Conservation (phyloP, 2,797 vertebrate species). For the Euthynnus affinis region DNA sequence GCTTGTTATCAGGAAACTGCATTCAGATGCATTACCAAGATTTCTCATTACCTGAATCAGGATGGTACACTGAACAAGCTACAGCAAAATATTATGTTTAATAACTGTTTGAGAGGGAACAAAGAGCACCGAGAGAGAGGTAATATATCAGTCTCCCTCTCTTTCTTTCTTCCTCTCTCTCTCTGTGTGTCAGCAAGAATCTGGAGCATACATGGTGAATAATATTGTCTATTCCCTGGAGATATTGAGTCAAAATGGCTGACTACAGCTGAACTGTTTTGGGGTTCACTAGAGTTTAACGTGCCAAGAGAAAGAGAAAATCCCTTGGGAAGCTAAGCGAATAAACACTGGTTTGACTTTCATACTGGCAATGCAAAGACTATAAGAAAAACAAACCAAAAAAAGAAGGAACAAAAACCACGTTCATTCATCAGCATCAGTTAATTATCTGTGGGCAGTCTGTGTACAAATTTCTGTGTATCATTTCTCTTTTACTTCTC, state of each 20-base stretch:
- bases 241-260: slow-evolving; percentile 40
- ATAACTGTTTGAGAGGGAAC: not conserved
- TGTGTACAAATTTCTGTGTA: slow-evolving; percentile 1
- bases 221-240: slow-evolving; percentile 28
- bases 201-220: slow-evolving; percentile 34
- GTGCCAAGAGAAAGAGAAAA: slow-evolving; percentile 5
- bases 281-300: slow-evolving; percentile 39
- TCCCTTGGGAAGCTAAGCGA: slow-evolving; percentile 10
- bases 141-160: too few relatives aligned
- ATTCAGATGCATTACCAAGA: not conserved
- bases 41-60: not conserved
- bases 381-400: not conserved
- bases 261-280: slow-evolving; percentile 48
- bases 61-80: not conserved
- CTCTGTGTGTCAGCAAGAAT: slow-evolving; percentile 1
- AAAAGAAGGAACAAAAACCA: not conserved
- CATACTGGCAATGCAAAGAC: not conserved
- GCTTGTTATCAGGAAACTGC: not conserved
- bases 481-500: not conserved
- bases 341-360: slow-evolving; percentile 11
- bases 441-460: not conserved
- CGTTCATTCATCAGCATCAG: slow-evolving; percentile 10
- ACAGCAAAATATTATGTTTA: not conserved
- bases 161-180: not conserved
- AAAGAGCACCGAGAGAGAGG: not conserved